phyloP scores from a whole-genome alignment of 2,797 vertebrate genomes.

The Cossypha heuglini region DNA sequence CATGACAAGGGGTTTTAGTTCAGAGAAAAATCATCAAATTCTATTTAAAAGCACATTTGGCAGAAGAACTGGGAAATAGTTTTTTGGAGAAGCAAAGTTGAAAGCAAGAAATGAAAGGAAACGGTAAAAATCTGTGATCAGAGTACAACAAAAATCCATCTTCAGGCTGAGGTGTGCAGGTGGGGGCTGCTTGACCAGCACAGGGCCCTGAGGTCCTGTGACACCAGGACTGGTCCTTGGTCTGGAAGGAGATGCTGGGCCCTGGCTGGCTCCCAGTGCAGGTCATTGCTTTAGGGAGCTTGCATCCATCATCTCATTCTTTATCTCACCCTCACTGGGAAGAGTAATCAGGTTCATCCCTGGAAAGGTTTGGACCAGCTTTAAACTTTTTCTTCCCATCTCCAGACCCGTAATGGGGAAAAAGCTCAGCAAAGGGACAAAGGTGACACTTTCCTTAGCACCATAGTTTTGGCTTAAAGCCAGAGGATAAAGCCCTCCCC shows the following conservation, averaged over 20 bases:
- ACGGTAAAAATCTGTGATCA: background rate
- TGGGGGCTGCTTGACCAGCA: background rate
- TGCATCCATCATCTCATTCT: background rate
- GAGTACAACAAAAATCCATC: background rate
- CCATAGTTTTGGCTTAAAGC: background rate
- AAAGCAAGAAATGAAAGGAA: background rate
- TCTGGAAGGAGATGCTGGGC: background rate
- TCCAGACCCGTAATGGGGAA: rapidly evolving
- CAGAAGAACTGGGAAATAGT: background rate
- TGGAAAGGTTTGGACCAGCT: background rate
- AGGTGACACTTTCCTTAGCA: background rate
- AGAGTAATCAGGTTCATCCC: background rate
- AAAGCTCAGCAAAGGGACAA: background rate
- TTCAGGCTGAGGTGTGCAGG: background rate
- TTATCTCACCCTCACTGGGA: background rate
- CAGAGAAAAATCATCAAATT: background rate
- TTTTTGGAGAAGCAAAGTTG: background rate
- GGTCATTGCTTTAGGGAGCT: background rate
- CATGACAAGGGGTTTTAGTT: background rate
- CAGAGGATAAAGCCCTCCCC: background rate
- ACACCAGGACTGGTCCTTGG: background rate
- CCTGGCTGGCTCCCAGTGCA: background rate
- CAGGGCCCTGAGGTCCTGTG: background rate
- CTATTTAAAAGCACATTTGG: background rate
- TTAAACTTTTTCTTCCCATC: background rate